Percentiles rank a stretch among this genome's conserved stretches.
Conservation (phyloP, 37 sponge, comb jelly and placozoan species). For the Spongilla lacustris region DNA sequence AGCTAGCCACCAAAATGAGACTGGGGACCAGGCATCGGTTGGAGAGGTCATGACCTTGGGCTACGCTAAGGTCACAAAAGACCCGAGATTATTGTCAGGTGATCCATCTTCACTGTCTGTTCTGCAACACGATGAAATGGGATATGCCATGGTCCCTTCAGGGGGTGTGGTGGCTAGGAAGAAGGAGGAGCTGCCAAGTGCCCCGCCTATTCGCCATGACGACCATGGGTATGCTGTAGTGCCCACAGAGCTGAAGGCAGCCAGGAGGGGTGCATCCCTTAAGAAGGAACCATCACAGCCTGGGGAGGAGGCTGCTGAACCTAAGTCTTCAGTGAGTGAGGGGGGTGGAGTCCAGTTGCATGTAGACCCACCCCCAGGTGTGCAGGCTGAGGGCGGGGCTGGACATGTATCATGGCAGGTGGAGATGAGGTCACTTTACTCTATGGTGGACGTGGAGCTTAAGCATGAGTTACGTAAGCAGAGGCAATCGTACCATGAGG, state of each 20-base stretch:
- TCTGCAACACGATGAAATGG: neutral
- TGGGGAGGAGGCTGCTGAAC: no score
- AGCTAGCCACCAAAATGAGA: neutral
- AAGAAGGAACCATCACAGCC: neutral
- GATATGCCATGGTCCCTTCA: neutral
- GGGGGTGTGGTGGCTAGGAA: neutral
- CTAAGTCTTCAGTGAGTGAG: no score
- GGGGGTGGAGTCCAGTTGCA: no score
- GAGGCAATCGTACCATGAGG: neutral
- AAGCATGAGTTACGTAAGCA: neutral
- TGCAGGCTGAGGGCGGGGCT: neutral
- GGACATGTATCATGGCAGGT: neutral
- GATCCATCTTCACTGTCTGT: neutral
- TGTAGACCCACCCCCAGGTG: neutral
- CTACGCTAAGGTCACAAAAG: neutral
- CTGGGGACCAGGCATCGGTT: neutral
- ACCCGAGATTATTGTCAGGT: neutral
- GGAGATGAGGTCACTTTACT: conserved; percentile 9
- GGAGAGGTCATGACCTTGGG: neutral
- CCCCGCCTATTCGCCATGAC: conserved; percentile 29
- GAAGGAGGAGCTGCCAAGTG: neutral
- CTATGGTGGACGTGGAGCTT: conserved; percentile 5
- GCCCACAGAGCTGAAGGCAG: conserved; percentile 46
- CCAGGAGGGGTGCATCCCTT: conserved; percentile 34
- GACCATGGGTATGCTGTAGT: conserved; percentile 73